Evolutionary conservation across 2,888 invertebrate genomes (phyloP), one percentile per base, ranked within the genome.

Genomic region (Dasypolia templi): DNA sequence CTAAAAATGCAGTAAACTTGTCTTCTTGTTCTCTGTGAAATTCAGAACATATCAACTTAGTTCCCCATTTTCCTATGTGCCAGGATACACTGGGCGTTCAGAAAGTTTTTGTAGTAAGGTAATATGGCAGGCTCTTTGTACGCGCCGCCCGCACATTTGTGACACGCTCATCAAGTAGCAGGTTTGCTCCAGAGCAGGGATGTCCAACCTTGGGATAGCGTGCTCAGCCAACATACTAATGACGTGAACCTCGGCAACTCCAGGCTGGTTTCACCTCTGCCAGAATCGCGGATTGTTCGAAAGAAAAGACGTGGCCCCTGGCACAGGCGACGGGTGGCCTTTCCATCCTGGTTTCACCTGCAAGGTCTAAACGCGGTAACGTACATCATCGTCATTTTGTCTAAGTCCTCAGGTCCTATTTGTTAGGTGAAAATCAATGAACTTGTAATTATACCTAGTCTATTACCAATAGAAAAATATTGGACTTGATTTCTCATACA

Each of bases 71-170:
- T 17, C 26, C 77, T 44, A 6, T 11, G 53, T 17, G 14, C 32
- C 79, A 81, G 17, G 61, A 32, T 39, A 62, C 0, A 9, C 44
- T 81, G 77, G 79, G 12, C 22, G 0, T 2, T 3, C 6, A 12
- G 53, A n/a, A 7, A 35, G 63, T 83, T 81, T 73, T 81, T 81
- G 67, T 86, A 22, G 53, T 55, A 14, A 22, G 32, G 39, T 58
- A 71, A 75, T 65, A 46, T 53, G 22, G 35, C 39, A 32, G 22
- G 35, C 17, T 62, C 82, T 85, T 84, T 85, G 86, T 80, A 35
- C n/a, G 11, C 59, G 69, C 81, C 84, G 86, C 77, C 61, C 39
- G 68, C 69, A 51, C 71, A 79, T 82, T 83, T 82, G 66, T 72
- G 72, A 82, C 81, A 72, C 58, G 65, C 44, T 66, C 80, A 72